Conservation (phyloP, 2,888 invertebrate species). For the Capitulum mitella region DNA sequence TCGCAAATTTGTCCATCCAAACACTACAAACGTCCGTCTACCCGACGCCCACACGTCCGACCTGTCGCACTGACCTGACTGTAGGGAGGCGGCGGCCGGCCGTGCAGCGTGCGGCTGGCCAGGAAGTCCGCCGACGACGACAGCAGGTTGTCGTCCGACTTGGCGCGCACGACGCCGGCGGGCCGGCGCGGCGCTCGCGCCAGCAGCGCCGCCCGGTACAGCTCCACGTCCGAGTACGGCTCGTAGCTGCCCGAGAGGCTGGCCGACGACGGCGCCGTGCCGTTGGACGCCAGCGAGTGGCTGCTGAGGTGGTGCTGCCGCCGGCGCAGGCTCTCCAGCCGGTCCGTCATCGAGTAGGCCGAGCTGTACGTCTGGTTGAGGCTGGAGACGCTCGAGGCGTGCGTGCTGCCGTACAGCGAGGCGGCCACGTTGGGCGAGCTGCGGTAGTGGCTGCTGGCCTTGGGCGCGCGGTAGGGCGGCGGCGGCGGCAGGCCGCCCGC, state of each 20-base stretch:
- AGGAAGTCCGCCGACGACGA: not conserved
- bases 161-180: slow-evolving; percentile 57
- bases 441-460: slow-evolving; percentile 60
- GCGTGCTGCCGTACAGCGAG: not conserved
- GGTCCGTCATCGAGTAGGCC: not conserved
- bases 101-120: not conserved
- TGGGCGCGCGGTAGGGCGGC: slow-evolving; percentile 55
- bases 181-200: not conserved
- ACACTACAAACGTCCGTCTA: too few relatives aligned
- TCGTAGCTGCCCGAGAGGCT: not conserved
- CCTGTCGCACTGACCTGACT: slow-evolving; percentile 29
- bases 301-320: not conserved
- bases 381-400: not conserved
- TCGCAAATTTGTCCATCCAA: too few relatives aligned
- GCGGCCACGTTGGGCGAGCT: not conserved
- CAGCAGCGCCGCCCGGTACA: not conserved
- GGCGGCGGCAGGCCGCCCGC: slow-evolving; percentile 49
- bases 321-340: not conserved
- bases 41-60: too few relatives aligned
- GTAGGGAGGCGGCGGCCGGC: slow-evolving; percentile 31
- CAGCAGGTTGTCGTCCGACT: slow-evolving; percentile 65
- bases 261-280: not conserved
- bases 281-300: slow-evolving; percentile 1
- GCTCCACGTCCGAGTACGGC: not conserved
- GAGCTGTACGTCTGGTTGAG: slow-evolving; percentile 1